A percentile compares a stretch with the other conserved stretches of the same genome.
Evolutionary conservation across 2,888 invertebrate species (phyloP).

Genomic region (Malthinus seriepunctatus): DNA sequence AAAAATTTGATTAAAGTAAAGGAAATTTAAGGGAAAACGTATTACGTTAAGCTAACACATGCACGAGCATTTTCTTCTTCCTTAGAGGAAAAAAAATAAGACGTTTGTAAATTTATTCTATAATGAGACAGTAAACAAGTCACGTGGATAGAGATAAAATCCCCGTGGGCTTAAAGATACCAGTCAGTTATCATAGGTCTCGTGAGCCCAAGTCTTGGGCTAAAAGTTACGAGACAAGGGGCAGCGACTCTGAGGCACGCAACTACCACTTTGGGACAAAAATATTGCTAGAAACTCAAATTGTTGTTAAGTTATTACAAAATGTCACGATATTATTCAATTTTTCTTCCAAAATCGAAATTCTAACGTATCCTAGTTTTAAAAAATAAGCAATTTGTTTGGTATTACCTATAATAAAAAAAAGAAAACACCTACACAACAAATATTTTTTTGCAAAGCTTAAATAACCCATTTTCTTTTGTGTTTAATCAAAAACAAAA

Average conservation of each 20-base stretch:
- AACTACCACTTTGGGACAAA: conserved; percentile 42
- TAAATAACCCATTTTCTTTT: conserved; percentile 41
- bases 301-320: conserved; percentile 40
- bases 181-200: conserved; percentile 30
- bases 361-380: background rate
- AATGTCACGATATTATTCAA: conserved; percentile 36
- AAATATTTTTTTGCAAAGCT: conserved; percentile 1
- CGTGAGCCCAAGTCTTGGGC: conserved; percentile 24
- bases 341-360: conserved; percentile 13
- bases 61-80: too few species aligned
- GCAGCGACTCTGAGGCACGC: conserved; percentile 40
- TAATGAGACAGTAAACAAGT: conserved; percentile 28
- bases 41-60: too few species aligned
- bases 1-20: too few species aligned
- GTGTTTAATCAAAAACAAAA: conserved; percentile 47
- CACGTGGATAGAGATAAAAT: conserved; percentile 26
- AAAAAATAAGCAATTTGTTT: background rate
- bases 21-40: too few species aligned
- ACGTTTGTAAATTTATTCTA: conserved; percentile 15
- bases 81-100: conserved; percentile 7
- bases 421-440: background rate
- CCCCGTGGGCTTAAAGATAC: conserved; percentile 26
- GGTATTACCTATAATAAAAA: too few species aligned
- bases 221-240: conserved; percentile 36
- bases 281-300: conserved; percentile 33